Evolutionary conservation across 2,113 vertebrate genomes (phyloP).

Genomic region (Cygnus atratus): DNA sequence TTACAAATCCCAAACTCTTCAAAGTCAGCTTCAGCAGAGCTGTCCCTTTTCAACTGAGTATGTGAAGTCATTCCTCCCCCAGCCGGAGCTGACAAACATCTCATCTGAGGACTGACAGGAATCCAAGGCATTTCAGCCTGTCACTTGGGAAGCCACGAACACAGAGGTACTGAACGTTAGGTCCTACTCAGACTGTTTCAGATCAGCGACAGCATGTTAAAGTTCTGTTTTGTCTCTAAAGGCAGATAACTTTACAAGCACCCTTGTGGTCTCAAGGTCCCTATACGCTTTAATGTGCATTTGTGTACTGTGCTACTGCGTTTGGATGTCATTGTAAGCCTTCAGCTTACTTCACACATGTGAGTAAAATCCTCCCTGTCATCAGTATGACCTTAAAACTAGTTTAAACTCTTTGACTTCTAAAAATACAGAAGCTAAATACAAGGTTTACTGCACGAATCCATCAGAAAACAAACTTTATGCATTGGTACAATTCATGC

Average conservation of each 20-base stretch:
- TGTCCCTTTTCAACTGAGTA: background rate
- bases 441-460: background rate
- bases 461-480: background rate
- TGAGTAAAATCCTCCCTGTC: background rate
- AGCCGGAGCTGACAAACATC: background rate
- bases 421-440: no score
- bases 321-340: background rate
- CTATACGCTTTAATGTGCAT: background rate
- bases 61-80: background rate
- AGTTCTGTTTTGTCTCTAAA: background rate
- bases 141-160: background rate
- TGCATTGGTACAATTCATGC: background rate
- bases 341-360: background rate
- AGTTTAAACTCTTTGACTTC: background rate
- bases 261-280: background rate
- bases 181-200: background rate
- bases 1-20: background rate
- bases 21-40: background rate
- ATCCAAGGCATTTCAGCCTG: background rate
- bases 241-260: background rate
- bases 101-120: background rate
- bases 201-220: background rate
- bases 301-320: background rate
- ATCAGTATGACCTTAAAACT: background rate
- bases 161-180: background rate